A percentile compares a stretch with the other conserved stretches of the same genome.
Evolutionary conservation across 2,888 invertebrate genomes (phyloP).

Genomic region (Xylota sylvarum): DNA sequence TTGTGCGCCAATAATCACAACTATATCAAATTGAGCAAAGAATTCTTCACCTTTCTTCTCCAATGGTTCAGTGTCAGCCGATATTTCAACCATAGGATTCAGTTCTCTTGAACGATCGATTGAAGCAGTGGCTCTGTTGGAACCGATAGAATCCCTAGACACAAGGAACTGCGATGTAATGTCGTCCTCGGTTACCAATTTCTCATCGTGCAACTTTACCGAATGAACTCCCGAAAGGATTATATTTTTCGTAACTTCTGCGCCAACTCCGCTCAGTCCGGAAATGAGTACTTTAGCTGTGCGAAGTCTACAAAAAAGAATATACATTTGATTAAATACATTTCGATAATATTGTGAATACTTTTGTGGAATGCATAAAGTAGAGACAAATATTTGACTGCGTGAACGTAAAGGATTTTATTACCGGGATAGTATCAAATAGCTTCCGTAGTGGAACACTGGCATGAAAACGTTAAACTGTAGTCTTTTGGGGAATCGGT

Average conservation of each 20-base stretch:
- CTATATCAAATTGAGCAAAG: slow-evolving; percentile 92
- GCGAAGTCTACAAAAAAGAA: slow-evolving; percentile 88
- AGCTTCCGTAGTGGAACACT: too few species aligned
- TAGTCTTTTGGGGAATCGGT: too few species aligned
- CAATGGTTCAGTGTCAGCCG: slow-evolving; percentile 88
- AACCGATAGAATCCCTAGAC: slow-evolving; percentile 89
- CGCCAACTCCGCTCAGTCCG: slow-evolving; percentile 95
- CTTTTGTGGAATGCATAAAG: too few species aligned
- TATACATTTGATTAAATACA: neutral
- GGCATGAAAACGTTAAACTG: too few species aligned
- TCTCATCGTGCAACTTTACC: slow-evolving; percentile 93
- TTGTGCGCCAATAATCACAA: slow-evolving; percentile 92
- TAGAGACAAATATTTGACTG: too few species aligned
- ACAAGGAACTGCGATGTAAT: slow-evolving; percentile 94
- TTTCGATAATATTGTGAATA: too few species aligned
- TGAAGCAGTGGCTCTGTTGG: slow-evolving; percentile 95
- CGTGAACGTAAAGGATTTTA: too few species aligned
- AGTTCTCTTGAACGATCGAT: slow-evolving; percentile 91
- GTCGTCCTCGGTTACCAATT: slow-evolving; percentile 90
- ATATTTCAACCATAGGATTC: slow-evolving; percentile 97
- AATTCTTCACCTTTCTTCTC: slow-evolving; percentile 89
- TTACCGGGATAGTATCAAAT: too few species aligned
- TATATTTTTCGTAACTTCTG: slow-evolving; percentile 98
- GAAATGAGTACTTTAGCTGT: slow-evolving; percentile 94
- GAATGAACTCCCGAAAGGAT: slow-evolving; percentile 96